Percentiles rank a stretch among this genome's conserved stretches.
phyloP scores from a whole-genome alignment of 2,113 vertebrate species.

The Mohoua ochrocephala region DNA sequence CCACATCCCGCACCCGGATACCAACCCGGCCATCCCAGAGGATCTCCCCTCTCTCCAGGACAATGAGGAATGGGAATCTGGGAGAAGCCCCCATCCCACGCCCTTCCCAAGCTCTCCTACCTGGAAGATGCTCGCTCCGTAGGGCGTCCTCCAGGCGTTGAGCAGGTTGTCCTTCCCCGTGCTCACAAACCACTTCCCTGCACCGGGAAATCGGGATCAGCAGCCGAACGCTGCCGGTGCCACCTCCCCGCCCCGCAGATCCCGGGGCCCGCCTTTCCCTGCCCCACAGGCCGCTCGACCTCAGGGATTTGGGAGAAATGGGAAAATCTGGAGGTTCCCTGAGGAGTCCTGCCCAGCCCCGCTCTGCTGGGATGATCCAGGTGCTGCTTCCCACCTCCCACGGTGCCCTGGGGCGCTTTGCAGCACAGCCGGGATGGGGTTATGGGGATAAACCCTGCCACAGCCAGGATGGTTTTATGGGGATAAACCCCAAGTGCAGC shows the following conservation, averaged over 20 bases:
- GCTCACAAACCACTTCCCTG: conserved; percentile 98
- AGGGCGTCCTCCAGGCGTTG: conserved; percentile 96
- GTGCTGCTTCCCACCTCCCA: neutral
- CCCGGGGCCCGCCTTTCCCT: fast-evolving
- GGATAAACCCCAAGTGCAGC: neutral
- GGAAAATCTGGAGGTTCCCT: fast-evolving
- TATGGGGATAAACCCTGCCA: neutral
- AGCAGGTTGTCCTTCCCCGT: conserved; percentile 97
- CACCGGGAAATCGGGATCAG: fast-evolving
- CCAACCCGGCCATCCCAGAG: fast-evolving
- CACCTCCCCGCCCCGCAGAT: fast-evolving
- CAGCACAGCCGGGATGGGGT: neutral
- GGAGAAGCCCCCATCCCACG: fast-evolving
- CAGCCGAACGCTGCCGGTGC: fast-evolving
- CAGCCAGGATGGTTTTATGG: neutral
- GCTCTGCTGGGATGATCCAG: neutral
- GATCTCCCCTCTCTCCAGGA: neutral
- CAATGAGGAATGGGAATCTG: fast-evolving
- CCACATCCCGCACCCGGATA: fast-evolving
- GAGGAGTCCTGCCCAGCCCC: neutral
- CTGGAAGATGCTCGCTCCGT: conserved; percentile 98
- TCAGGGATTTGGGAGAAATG: neutral
- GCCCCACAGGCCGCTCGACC: neutral
- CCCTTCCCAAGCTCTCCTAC: conserved; percentile 33
- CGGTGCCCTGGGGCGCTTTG: fast-evolving